These are phyloP conservation scores for Austrolebias charrua DNA, from an alignment of 2,797 vertebrate genomes.

Conservation along the genomic window DNA sequence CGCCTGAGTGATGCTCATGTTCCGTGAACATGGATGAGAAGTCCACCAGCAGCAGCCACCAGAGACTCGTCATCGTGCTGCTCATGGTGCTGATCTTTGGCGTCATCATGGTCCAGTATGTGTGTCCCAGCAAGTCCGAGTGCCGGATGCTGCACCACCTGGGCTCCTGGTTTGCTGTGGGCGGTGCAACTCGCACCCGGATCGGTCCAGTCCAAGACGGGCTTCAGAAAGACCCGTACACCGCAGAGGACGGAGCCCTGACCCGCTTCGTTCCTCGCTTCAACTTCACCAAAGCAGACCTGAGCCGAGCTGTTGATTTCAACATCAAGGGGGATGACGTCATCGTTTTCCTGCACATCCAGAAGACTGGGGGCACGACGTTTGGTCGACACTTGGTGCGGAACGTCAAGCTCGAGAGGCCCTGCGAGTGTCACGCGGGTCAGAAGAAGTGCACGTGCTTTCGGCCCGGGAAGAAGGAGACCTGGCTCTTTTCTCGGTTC, in stretches of 20 bases:
- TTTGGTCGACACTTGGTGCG: conserved; percentile 95
- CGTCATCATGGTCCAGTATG: conserved; percentile 93
- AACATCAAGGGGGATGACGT: conserved; percentile 94
- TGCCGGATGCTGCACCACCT: conserved; percentile 87
- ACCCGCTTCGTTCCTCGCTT: conserved; percentile 88
- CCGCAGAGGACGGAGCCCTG: conserved; percentile 88
- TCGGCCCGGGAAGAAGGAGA: conserved; percentile 91
- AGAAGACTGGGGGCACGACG: conserved; percentile 95
- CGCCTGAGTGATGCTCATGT: conserved; percentile 74
- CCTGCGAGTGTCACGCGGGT: conserved; percentile 91
- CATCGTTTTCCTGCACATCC: conserved; percentile 96
- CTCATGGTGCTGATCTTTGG: conserved; percentile 90
- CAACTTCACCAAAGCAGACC: conserved; percentile 86
- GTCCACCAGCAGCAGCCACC: conserved; percentile 85
- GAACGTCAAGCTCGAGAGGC: conserved; percentile 94
- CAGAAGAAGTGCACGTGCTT: conserved; percentile 97
- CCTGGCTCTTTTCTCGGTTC: conserved; percentile 97
- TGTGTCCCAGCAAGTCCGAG: conserved; percentile 90
- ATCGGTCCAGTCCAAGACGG: conserved; percentile 40
- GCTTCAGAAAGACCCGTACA: conserved; percentile 84
- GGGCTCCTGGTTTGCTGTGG: conserved; percentile 71
- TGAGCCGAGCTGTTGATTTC: conserved; percentile 87
- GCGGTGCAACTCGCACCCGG: conserved; percentile 31
- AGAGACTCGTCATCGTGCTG: conserved; percentile 85
- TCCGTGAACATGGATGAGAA: conserved; percentile 89